phyloP scores from a whole-genome alignment of 2,888 invertebrate species.

The Heterodera filipjevi region DNA sequence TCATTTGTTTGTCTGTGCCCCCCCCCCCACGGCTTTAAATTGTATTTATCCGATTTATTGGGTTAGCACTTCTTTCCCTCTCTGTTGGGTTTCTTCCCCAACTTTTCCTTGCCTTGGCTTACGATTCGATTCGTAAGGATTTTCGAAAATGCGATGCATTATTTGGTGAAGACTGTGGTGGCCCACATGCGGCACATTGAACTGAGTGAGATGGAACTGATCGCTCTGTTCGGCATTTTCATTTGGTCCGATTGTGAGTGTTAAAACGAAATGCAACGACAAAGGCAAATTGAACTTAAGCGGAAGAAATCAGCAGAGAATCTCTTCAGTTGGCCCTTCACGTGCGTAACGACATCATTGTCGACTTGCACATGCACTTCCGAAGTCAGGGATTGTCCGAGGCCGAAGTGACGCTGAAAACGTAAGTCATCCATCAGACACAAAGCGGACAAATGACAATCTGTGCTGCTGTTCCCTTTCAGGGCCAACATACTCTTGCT shows the following conservation, averaged over 20 bases:
- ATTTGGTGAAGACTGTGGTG: slow-evolving; percentile 57
- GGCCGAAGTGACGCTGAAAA: slow-evolving; percentile 48
- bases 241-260: slow-evolving; percentile 58
- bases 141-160: slow-evolving; percentile 56
- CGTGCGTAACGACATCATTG: slow-evolving; percentile 51
- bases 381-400: slow-evolving; percentile 41
- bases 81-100: no score
- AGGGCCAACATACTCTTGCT: slow-evolving; percentile 53
- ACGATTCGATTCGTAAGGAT: slow-evolving; percentile 42
- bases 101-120: not conserved
- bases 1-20: no score
- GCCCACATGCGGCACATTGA: slow-evolving; percentile 55
- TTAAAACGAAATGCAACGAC: not conserved
- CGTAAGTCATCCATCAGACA: not conserved
- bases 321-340: slow-evolving; percentile 44
- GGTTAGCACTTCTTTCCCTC: no score
- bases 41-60: no score
- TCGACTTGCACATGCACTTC: slow-evolving; percentile 57
- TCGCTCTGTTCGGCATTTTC: slow-evolving; percentile 56
- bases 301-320: slow-evolving; percentile 47
- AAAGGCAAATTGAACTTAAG: slow-evolving; percentile 39
- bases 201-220: slow-evolving; percentile 53
- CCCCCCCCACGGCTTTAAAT: slow-evolving; percentile 16
- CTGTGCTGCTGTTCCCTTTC: not conserved
- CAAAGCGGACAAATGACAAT: not conserved